phyloP scores from a whole-genome alignment of 2,888 invertebrate species.

The Iphiclides podalirius region DNA sequence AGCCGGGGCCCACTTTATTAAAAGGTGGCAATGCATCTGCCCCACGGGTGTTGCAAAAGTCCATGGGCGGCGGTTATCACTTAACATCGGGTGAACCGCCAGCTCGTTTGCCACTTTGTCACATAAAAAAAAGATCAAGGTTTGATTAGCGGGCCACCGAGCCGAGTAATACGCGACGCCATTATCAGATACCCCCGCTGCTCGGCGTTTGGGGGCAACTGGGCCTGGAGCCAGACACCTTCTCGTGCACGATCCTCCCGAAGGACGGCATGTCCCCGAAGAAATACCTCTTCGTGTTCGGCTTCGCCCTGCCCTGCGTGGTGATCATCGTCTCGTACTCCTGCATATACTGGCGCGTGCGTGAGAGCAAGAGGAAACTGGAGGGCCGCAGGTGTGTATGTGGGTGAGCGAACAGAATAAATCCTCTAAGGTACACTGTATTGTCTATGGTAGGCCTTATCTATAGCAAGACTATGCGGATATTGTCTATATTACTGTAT shows the following conservation, averaged over 20 bases:
- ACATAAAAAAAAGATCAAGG: too few species aligned
- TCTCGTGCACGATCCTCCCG: conserved; percentile 92
- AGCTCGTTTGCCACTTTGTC: too few species aligned
- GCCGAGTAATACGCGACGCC: too few species aligned
- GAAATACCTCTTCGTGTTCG: conserved; percentile 90
- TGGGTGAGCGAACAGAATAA: conserved; percentile 46
- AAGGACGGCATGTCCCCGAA: conserved; percentile 90
- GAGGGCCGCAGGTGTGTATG: conserved; percentile 85
- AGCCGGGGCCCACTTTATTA: too few species aligned
- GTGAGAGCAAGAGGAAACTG: conserved; percentile 85
- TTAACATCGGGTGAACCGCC: too few species aligned
- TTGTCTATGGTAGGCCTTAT: not conserved
- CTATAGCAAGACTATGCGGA: too few species aligned
- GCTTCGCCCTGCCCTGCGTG: conserved; percentile 90
- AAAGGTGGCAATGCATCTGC: too few species aligned
- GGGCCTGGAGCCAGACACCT: conserved; percentile 88
- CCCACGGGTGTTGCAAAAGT: too few species aligned
- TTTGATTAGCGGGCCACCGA: too few species aligned
- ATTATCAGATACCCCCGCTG: conserved; percentile 88
- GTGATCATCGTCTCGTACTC: conserved; percentile 92
- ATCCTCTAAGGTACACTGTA: not conserved
- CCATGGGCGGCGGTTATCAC: too few species aligned
- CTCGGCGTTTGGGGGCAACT: conserved; percentile 91
- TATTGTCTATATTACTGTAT: too few species aligned
- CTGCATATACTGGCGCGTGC: conserved; percentile 90